phyloP scores from a whole-genome alignment of 2,888 invertebrate species.

The Leptinotarsa haldemani region DNA sequence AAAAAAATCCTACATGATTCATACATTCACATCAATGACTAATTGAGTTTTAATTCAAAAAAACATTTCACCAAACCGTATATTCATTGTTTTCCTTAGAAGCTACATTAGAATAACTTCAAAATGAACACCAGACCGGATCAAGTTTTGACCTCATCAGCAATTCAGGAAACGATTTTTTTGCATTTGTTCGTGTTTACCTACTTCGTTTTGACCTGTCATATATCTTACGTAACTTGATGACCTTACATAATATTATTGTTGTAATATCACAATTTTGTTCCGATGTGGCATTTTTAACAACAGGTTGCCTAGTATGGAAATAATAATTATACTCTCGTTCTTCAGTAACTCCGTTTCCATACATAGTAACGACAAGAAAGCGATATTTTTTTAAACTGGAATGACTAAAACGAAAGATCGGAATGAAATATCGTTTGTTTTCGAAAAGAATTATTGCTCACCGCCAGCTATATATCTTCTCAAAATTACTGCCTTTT shows the following conservation, averaged over 20 bases:
- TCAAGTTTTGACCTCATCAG: background rate
- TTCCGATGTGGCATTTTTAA: constrained; percentile 11
- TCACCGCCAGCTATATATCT: constrained; percentile 22
- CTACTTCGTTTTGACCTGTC: background rate
- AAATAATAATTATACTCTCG: constrained; percentile 6
- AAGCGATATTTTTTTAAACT: constrained; percentile 19
- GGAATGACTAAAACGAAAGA: constrained; percentile 19
- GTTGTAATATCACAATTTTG: background rate
- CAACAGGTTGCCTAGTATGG: constrained; percentile 15
- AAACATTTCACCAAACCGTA: too few relatives aligned
- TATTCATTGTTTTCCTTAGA: background rate
- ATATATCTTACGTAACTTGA: background rate
- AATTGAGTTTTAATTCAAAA: too few relatives aligned
- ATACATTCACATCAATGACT: too few relatives aligned
- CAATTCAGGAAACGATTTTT: constrained; percentile 1
- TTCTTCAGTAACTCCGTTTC: constrained; percentile 5
- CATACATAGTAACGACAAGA: constrained; percentile 22
- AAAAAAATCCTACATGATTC: too few relatives aligned
- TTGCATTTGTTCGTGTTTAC: background rate
- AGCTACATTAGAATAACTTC: background rate
- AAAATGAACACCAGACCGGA: background rate
- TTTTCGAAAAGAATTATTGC: constrained; percentile 27
- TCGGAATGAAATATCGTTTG: constrained; percentile 27
- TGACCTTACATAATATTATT: constrained; percentile 13
- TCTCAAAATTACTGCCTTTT: constrained; percentile 25